phyloP scores from a whole-genome alignment of 2,888 invertebrate genomes.

The Rhamphomyia laevipes region DNA sequence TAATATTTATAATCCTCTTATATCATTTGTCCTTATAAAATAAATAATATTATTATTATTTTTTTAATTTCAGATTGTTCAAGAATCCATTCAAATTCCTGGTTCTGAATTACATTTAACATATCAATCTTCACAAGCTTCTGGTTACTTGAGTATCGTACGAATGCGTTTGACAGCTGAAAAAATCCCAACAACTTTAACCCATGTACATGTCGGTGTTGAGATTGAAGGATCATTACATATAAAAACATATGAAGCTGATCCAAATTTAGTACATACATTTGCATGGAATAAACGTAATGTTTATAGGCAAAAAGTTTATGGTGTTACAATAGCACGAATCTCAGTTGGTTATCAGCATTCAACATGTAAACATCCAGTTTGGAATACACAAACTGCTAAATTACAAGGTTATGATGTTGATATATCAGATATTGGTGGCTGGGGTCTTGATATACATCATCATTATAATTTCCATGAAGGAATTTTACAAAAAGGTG shows the following conservation, averaged over 20 bases:
- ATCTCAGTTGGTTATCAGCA: conserved; percentile 93
- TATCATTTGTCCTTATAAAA: background rate
- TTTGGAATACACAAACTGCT: conserved; percentile 93
- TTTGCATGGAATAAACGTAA: conserved; percentile 98
- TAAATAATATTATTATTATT: conserved; percentile 2
- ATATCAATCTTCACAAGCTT: conserved; percentile 90
- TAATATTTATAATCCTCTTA: background rate
- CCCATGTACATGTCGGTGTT: conserved; percentile 82
- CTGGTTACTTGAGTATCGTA: conserved; percentile 88
- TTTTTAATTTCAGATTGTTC: conserved; percentile 62
- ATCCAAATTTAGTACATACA: conserved; percentile 86
- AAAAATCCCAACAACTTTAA: conserved; percentile 64
- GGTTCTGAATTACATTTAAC: conserved; percentile 88
- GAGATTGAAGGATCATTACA: conserved; percentile 89
- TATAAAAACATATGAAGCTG: conserved; percentile 89
- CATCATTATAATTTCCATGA: conserved; percentile 98
- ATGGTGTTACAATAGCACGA: conserved; percentile 77
- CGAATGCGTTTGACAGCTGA: conserved; percentile 78
- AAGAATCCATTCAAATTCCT: conserved; percentile 88
- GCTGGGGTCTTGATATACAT: conserved; percentile 96
- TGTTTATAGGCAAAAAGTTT: conserved; percentile 93
- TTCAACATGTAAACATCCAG: conserved; percentile 68
- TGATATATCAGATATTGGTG: conserved; percentile 92
- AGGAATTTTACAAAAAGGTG: conserved; percentile 94
- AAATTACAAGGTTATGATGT: conserved; percentile 92